Percentiles rank a stretch among this genome's conserved stretches.
These are phyloP conservation scores for Enhydra lutris DNA, from an alignment of 2,113 vertebrate species.

Conservation along the genomic window DNA sequence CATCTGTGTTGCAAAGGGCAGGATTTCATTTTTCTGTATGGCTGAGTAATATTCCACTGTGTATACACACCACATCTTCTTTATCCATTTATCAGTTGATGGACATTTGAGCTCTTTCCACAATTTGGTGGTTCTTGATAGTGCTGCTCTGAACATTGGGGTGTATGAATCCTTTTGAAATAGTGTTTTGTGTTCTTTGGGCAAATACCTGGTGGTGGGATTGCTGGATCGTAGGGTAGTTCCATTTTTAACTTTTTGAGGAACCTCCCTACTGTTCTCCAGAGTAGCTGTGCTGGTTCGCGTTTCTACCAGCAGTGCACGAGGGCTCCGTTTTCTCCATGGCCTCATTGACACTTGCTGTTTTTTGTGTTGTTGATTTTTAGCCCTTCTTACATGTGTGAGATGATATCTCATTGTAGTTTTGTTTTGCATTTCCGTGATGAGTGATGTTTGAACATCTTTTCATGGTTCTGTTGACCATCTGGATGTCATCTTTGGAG, in stretches of 20 bases:
- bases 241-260: neutral
- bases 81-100: too few species aligned
- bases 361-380: neutral
- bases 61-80: too few species aligned
- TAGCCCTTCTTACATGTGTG: neutral
- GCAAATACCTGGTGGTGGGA: neutral
- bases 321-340: neutral
- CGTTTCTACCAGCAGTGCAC: neutral
- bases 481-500: neutral
- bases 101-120: too few species aligned
- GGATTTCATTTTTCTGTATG: neutral
- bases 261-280: neutral
- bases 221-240: neutral
- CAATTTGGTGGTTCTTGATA: too few species aligned
- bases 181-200: neutral
- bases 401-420: neutral
- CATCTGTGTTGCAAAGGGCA: neutral
- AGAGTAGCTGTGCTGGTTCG: neutral
- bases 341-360: neutral
- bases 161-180: neutral
- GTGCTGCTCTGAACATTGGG: too few species aligned
- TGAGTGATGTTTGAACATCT: neutral
- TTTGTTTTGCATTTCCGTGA: neutral
- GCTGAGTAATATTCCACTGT: neutral
- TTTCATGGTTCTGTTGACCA: neutral